These are phyloP conservation scores for Promerops cafer DNA, from an alignment of 2,113 vertebrate species.

Conservation along the genomic window DNA sequence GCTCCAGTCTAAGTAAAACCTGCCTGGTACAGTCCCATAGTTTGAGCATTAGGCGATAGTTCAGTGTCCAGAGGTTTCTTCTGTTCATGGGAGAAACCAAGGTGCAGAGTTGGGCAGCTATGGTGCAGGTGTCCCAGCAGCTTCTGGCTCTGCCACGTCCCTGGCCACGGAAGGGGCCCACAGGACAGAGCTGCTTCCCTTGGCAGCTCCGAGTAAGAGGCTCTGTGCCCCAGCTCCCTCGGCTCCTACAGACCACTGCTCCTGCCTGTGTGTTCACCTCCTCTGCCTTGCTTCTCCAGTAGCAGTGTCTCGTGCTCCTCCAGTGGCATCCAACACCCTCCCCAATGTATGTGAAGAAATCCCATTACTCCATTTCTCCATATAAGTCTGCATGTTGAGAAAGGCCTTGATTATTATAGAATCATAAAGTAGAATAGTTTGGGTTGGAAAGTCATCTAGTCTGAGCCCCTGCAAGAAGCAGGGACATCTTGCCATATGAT, in stretches of 20 bases:
- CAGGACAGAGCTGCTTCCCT: not conserved
- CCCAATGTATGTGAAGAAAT: not conserved
- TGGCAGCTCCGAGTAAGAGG: not conserved
- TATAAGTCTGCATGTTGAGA: not conserved
- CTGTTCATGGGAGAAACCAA: not conserved
- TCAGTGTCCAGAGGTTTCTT: not conserved
- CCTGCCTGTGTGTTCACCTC: not conserved
- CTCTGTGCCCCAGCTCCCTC: not conserved
- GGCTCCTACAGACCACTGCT: not conserved
- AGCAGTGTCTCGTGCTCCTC: not conserved
- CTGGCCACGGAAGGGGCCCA: not conserved
- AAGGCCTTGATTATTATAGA: not conserved
- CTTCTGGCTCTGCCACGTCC: not conserved
- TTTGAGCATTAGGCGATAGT: not conserved
- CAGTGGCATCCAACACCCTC: not conserved
- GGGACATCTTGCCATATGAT: not conserved
- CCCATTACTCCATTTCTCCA: not conserved
- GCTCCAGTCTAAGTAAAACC: not conserved
- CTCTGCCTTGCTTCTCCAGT: not conserved
- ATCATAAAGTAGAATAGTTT: not conserved
- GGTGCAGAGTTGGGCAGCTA: not conserved
- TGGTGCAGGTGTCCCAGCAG: not conserved
- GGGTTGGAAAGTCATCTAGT: not conserved
- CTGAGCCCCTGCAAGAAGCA: not conserved
- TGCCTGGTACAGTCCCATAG: not conserved